Conservation (phyloP, 2,797 vertebrate genomes). For the Fistularia tabacaria region DNA sequence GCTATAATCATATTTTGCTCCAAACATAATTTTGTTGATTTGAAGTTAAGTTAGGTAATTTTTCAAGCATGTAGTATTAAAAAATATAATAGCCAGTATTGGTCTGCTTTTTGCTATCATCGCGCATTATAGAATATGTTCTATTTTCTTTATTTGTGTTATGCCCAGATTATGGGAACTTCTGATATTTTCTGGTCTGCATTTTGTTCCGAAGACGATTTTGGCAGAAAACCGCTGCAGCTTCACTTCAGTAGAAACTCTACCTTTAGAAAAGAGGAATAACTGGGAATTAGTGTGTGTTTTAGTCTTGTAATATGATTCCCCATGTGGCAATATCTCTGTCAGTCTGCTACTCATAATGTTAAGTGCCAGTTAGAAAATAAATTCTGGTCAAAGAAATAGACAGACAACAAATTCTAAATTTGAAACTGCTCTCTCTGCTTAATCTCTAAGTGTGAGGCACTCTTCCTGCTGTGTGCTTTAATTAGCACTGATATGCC, state of each 20-base stretch:
- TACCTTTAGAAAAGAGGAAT: too few species aligned
- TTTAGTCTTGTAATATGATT: too few species aligned
- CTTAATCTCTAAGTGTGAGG: constrained; percentile 45
- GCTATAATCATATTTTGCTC: constrained; percentile 74
- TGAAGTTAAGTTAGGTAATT: constrained; percentile 47
- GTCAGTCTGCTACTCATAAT: too few species aligned
- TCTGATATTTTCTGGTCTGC: too few species aligned
- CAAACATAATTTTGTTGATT: constrained; percentile 73
- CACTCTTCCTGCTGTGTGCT: constrained; percentile 56
- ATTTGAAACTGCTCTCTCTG: constrained; percentile 44
- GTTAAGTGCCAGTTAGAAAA: background rate
- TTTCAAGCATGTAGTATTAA: constrained; percentile 24
- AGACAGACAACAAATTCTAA: constrained; percentile 41
- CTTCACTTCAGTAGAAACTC: too few species aligned
- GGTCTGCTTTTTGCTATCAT: too few species aligned
- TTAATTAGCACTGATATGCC: constrained; percentile 71
- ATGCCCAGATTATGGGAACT: too few species aligned
- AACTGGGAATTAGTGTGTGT: too few species aligned
- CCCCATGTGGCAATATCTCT: too few species aligned
- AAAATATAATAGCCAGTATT: background rate
- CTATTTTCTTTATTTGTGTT: background rate
- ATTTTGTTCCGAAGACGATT: too few species aligned
- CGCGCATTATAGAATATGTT: too few species aligned
- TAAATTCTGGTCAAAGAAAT: constrained; percentile 10
- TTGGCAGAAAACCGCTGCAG: too few species aligned